Evolutionary conservation across 2,888 invertebrate species (phyloP).

Genomic region (Vannuccia rotundouncinata): DNA sequence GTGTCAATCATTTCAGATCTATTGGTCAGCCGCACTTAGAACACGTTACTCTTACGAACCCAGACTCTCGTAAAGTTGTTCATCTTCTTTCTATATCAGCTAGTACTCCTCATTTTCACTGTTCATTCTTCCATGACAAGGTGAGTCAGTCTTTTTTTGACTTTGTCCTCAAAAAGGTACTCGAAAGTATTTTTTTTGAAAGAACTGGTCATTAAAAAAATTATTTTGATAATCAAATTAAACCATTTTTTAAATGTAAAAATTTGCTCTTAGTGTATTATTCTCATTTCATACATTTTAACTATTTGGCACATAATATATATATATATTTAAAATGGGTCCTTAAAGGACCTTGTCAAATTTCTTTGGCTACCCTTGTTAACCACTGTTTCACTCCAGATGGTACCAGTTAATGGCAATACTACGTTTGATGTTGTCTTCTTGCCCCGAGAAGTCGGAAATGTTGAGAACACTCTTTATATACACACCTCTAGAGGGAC

Average conservation of each 20-base stretch:
- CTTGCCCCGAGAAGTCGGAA: constrained; percentile 81
- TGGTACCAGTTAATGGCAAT: constrained; percentile 79
- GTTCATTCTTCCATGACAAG: constrained; percentile 91
- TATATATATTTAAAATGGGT: no score
- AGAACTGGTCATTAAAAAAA: background rate
- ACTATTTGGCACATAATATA: no score
- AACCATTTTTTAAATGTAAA: background rate
- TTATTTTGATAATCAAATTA: background rate
- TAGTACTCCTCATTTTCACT: constrained; percentile 87
- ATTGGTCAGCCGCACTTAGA: constrained; percentile 79
- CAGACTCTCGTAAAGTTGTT: constrained; percentile 74
- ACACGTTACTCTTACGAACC: constrained; percentile 78
- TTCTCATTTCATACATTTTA: no score
- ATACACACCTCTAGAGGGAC: constrained; percentile 90
- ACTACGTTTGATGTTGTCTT: constrained; percentile 92
- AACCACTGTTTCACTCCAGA: no score
- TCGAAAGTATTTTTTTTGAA: background rate
- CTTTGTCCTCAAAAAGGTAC: background rate
- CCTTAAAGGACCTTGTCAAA: no score
- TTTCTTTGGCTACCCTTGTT: no score
- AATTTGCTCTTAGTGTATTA: no score
- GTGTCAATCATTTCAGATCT: constrained; percentile 69
- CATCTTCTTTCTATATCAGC: constrained; percentile 88
- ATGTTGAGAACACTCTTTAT: constrained; percentile 75
- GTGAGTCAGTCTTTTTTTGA: constrained; percentile 60